phyloP scores from a whole-genome alignment of 2,113 vertebrate genomes.

The Pipra filicauda region DNA sequence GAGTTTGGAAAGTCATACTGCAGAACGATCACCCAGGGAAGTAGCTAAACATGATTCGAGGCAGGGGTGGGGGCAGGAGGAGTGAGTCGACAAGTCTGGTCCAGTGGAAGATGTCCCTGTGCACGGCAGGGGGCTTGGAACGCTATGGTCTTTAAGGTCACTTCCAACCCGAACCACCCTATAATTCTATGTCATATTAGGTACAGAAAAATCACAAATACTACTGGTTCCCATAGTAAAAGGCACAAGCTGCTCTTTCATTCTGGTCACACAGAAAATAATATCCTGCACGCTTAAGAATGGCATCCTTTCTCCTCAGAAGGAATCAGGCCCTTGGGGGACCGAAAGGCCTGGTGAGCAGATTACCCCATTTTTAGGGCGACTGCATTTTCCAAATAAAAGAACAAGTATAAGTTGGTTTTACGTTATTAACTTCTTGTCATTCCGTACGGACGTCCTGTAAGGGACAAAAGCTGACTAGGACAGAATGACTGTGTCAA shows the following conservation, averaged over 20 bases:
- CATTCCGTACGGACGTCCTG: neutral
- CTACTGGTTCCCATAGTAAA: neutral
- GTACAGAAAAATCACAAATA: neutral
- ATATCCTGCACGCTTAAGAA: neutral
- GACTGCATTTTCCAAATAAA: neutral
- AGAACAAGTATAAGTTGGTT: neutral
- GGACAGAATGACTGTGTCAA: neutral
- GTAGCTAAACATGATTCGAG: neutral
- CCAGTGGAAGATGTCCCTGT: neutral
- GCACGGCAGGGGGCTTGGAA: neutral
- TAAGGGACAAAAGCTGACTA: neutral
- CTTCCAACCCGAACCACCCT: neutral
- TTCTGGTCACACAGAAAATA: accelerated
- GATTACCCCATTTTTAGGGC: neutral
- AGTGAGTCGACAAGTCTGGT: neutral
- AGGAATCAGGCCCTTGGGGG: neutral
- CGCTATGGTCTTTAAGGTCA: too few species aligned
- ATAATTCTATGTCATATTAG: neutral
- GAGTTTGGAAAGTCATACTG: neutral
- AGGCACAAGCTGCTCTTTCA: neutral
- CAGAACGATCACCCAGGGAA: neutral
- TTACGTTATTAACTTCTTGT: neutral
- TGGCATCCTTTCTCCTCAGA: neutral
- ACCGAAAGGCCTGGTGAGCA: neutral
- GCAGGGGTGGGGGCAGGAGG: neutral